phyloP scores from a whole-genome alignment of 2,113 vertebrate species.

The Sceloporus undulatus region DNA sequence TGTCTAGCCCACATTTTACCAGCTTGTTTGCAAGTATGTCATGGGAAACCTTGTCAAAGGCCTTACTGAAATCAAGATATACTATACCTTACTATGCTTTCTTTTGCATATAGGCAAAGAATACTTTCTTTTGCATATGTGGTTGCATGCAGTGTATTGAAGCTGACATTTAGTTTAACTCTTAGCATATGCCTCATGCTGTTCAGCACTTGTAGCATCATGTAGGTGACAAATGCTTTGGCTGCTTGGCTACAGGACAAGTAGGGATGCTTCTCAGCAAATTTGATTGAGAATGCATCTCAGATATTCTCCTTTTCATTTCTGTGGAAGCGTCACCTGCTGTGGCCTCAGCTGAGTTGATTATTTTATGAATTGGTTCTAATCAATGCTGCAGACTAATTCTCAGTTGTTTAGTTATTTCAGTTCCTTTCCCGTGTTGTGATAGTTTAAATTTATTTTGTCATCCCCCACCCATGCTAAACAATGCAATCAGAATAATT shows the following conservation, averaged over 20 bases:
- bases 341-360: neutral
- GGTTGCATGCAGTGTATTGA: neutral
- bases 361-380: neutral
- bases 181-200: neutral
- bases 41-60: too few relatives aligned
- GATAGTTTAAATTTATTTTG: neutral
- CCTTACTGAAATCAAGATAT: too few relatives aligned
- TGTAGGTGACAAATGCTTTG: neutral
- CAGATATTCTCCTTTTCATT: neutral
- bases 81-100: neutral
- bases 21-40: too few relatives aligned
- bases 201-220: neutral
- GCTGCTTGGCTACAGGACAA: neutral
- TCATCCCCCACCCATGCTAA: neutral
- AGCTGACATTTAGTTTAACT: neutral
- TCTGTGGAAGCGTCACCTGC: neutral
- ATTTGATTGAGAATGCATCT: neutral
- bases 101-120: neutral
- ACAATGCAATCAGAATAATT: neutral
- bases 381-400: neutral
- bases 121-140: neutral
- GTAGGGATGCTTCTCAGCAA: neutral
- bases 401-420: neutral
- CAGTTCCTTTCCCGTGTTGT: neutral
- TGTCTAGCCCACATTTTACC: too few relatives aligned